phyloP scores from a whole-genome alignment of 2,888 invertebrate species.

The Machimus atricapillus region DNA sequence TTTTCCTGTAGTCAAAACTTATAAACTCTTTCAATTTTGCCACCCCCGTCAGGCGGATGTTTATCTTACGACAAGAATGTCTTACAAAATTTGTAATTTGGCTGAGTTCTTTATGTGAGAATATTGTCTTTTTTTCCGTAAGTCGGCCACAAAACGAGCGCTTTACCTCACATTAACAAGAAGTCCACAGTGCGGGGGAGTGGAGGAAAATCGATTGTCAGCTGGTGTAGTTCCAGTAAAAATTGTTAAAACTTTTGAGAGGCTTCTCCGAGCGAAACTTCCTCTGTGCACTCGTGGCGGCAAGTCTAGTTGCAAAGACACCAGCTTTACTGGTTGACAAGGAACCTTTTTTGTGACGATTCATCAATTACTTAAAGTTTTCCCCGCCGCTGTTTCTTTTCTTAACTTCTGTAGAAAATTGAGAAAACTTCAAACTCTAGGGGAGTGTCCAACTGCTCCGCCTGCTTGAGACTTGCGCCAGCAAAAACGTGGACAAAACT shows the following conservation, averaged over 20 bases:
- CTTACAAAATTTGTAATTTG: not conserved
- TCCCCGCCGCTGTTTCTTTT: not conserved
- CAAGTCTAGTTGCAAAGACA: not conserved
- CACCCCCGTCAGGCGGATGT: not conserved
- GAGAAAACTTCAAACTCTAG: not conserved
- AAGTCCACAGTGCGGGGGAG: not conserved
- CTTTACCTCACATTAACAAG: not conserved
- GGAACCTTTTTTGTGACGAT: not conserved
- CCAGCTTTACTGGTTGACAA: not conserved
- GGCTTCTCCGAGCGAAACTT: constrained; percentile 7
- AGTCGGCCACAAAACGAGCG: not conserved
- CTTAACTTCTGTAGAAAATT: not conserved
- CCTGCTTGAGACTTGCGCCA: not conserved
- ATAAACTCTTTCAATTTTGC: not conserved
- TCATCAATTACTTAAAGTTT: constrained; percentile 23
- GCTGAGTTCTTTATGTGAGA: not conserved
- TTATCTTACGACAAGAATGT: not conserved
- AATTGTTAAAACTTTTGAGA: constrained; percentile 25
- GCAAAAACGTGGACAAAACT: not conserved
- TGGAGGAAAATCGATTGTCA: constrained; percentile 18
- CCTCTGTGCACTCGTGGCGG: not conserved
- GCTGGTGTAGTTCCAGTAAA: constrained; percentile 9
- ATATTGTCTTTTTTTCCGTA: not conserved
- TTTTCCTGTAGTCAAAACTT: not conserved
- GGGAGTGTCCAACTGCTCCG: not conserved